A percentile compares a stretch with the other conserved stretches of the same genome.
phyloP scores from a whole-genome alignment of 1,140 invertebrate genomes.

The Caenorhabditis brenneri region DNA sequence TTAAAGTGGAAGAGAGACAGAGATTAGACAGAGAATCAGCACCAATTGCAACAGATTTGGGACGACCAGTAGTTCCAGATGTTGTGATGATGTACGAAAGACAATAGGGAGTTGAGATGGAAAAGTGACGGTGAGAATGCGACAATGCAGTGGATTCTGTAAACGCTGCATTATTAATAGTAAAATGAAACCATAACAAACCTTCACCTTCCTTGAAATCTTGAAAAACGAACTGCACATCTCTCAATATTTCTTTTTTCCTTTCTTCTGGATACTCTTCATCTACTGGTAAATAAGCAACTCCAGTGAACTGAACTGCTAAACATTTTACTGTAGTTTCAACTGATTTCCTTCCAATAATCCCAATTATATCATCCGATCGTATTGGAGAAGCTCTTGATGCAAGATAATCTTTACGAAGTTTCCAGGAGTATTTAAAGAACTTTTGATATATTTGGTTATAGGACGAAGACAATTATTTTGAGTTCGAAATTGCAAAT shows the following conservation, averaged over 20 bases:
- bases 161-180: neutral
- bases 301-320: slow-evolving; percentile 44
- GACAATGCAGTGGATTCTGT: neutral
- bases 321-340: slow-evolving; percentile 39
- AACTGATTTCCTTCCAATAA: slow-evolving; percentile 31
- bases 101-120: neutral
- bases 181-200: neutral
- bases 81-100: slow-evolving; percentile 55
- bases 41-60: slow-evolving; percentile 49
- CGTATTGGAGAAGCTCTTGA: neutral
- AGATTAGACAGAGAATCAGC: slow-evolving; percentile 10
- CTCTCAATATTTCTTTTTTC: neutral
- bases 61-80: slow-evolving; percentile 55
- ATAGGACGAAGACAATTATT: neutral
- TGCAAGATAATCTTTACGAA: neutral
- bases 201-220: neutral
- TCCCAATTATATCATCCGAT: slow-evolving; percentile 42
- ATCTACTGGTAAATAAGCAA: slow-evolving; percentile 52
- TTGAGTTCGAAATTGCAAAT: neutral
- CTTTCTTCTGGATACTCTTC: slow-evolving; percentile 9
- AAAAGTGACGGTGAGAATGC: neutral
- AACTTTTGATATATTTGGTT: neutral
- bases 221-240: neutral
- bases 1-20: neutral
- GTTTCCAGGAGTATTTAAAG: neutral